phyloP scores from a whole-genome alignment of 2,797 vertebrate species.

The Cuculus canorus region DNA sequence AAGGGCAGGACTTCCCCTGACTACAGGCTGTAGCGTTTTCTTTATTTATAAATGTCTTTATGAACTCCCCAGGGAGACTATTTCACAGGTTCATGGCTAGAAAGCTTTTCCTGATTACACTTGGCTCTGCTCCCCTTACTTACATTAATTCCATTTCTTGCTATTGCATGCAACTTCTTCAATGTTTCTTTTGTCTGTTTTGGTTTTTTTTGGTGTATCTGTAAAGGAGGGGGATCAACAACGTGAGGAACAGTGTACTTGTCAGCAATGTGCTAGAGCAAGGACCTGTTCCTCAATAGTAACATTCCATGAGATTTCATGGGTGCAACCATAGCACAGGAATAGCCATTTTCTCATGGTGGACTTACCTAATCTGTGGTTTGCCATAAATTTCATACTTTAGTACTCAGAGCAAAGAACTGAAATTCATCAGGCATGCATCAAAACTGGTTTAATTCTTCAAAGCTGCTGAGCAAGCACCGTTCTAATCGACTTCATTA shows the following conservation, averaged over 20 bases:
- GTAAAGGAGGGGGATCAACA: not conserved
- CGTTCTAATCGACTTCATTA: not conserved
- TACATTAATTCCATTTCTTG: conserved; percentile 1
- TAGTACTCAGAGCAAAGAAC: conserved; percentile 14
- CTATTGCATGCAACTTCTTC: not conserved
- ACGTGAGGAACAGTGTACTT: not conserved
- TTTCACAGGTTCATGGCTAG: conserved; percentile 37
- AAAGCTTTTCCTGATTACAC: conserved; percentile 25
- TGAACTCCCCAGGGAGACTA: not conserved
- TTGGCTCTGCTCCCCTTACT: conserved; percentile 7
- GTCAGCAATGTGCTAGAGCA: not conserved
- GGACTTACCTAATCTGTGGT: not conserved
- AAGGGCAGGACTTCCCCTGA: not conserved
- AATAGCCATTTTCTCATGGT: not conserved
- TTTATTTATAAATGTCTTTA: conserved; percentile 27
- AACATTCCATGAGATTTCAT: not conserved
- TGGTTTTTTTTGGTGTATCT: not conserved
- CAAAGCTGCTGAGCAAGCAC: not conserved
- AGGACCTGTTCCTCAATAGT: not conserved
- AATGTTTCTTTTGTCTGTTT: not conserved
- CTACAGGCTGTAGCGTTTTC: not conserved
- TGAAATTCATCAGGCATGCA: not conserved
- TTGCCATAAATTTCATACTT: conserved; percentile 11
- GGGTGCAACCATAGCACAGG: not conserved
- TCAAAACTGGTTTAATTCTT: conserved; percentile 12